Evolutionary conservation across 2,113 vertebrate species (phyloP).

Genomic region (Platysternon megacephalum): DNA sequence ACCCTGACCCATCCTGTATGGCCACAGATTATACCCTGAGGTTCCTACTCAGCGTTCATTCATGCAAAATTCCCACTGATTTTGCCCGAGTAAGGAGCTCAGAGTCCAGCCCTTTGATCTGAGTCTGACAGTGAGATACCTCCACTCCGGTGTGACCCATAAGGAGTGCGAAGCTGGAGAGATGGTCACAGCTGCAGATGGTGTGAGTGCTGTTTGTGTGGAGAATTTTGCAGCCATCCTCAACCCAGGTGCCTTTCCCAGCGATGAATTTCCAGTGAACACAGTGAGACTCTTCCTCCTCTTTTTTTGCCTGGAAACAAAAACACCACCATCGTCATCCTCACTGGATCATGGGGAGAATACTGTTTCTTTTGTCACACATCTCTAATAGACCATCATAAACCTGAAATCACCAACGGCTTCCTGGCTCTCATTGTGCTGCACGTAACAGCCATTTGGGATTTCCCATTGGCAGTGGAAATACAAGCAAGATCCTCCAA

Average conservation of each 20-base stretch:
- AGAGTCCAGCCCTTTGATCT: not conserved
- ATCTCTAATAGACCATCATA: not conserved
- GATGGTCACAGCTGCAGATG: slow-evolving; percentile 80
- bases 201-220: slow-evolving; percentile 71
- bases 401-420: not conserved
- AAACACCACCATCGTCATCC: not conserved
- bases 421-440: not conserved
- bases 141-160: slow-evolving; percentile 69
- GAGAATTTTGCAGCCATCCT: slow-evolving; percentile 66
- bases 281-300: slow-evolving; percentile 42
- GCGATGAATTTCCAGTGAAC: slow-evolving; percentile 77
- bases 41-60: too few relatives aligned
- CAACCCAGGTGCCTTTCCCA: slow-evolving; percentile 74
- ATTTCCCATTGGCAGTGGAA: not conserved
- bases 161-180: slow-evolving; percentile 85
- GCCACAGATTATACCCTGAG: not conserved
- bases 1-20: not conserved
- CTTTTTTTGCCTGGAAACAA: slow-evolving; percentile 9
- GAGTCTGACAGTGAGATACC: not conserved
- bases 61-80: not conserved
- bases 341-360: not conserved
- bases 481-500: not conserved
- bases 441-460: not conserved
- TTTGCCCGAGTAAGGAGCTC: not conserved
- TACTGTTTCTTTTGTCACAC: not conserved